Conservation (phyloP, 64 coral and sea anemone species). For the Pocillopora verrucosa region DNA sequence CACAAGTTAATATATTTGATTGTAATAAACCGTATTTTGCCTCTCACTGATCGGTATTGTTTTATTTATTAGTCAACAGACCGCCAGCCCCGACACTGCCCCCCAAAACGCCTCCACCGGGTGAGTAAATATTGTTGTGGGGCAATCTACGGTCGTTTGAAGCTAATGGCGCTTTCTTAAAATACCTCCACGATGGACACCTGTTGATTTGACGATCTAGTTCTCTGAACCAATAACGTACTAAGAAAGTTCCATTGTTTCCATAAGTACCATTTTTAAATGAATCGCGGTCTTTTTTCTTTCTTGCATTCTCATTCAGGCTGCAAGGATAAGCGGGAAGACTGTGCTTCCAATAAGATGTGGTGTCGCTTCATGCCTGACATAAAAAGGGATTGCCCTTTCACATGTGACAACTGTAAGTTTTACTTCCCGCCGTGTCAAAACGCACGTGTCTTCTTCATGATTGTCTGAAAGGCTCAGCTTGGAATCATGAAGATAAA, state of each 20-base stretch:
- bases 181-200: no score
- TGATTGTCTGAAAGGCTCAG: no score
- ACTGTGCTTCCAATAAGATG: neutral
- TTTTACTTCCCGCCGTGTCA: neutral
- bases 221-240: no score
- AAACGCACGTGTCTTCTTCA: no score
- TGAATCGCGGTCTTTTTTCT: neutral
- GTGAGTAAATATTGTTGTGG: neutral
- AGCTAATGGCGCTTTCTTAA: no score
- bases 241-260: no score
- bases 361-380: neutral
- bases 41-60: neutral
- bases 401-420: conserved; percentile 2
- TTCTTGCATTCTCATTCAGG: neutral
- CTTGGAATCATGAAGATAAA: no score
- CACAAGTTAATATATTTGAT: neutral
- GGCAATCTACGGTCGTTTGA: no score
- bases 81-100: neutral
- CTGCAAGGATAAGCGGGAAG: neutral
- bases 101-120: conserved; percentile 6
- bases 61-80: neutral
- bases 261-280: no score
- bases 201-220: no score
- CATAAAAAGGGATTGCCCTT: conserved; percentile 2
- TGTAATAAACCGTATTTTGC: neutral